phyloP scores from a whole-genome alignment of 2,888 invertebrate genomes.

The Buathra laborator region DNA sequence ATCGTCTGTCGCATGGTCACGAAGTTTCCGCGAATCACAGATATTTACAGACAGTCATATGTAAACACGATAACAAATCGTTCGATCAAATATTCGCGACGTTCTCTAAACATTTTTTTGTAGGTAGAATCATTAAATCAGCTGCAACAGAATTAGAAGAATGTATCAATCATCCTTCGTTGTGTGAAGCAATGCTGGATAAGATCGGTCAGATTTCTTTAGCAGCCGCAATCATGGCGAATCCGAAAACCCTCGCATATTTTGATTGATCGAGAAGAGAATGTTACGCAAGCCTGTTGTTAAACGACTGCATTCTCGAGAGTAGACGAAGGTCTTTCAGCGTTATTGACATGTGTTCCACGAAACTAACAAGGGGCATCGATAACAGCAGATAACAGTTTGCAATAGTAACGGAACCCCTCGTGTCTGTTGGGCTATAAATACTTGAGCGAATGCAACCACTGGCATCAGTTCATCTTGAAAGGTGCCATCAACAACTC shows the following conservation, averaged over 20 bases:
- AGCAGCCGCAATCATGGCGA: too few relatives aligned
- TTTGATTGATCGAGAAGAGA: slow-evolving; percentile 26
- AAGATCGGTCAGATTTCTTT: too few relatives aligned
- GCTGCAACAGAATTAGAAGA: too few relatives aligned
- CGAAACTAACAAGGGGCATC: slow-evolving; percentile 21
- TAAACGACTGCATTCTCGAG: not conserved
- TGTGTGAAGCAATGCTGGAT: too few relatives aligned
- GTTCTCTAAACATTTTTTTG: not conserved
- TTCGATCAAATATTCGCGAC: slow-evolving; percentile 7
- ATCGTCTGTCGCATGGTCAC: slow-evolving; percentile 33
- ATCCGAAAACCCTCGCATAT: not conserved
- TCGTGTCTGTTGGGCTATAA: slow-evolving; percentile 59
- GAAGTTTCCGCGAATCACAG: slow-evolving; percentile 12
- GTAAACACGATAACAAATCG: slow-evolving; percentile 28
- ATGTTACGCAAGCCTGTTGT: slow-evolving; percentile 15
- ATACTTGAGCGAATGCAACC: slow-evolving; percentile 50
- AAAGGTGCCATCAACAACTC: not conserved
- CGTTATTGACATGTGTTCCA: slow-evolving; percentile 38
- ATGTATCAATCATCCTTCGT: too few relatives aligned
- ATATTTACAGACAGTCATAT: not conserved
- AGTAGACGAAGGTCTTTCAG: slow-evolving; percentile 22
- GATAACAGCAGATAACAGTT: slow-evolving; percentile 37
- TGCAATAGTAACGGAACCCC: not conserved
- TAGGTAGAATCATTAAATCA: not conserved
- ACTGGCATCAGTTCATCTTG: slow-evolving; percentile 60